Base-by-base conservation (phyloP, 2,113 vertebrate genomes). In the Regulus satrapa region DNA sequence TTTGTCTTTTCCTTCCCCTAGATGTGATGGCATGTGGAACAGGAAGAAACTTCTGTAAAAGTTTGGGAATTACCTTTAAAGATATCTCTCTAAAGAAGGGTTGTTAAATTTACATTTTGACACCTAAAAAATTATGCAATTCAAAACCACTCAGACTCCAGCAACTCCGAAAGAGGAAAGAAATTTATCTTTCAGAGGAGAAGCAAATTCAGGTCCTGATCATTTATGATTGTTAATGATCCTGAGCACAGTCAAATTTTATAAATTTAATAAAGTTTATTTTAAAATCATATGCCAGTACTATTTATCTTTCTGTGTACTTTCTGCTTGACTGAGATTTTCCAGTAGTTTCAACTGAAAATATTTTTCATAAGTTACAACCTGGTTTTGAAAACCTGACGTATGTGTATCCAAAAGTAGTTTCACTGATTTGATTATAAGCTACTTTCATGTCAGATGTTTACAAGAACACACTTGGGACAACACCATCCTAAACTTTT, bases 311-410 rank as follows among this genome's bases (percentile, higher is more conserved):
- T 85, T 61, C 76, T 51, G 43, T 18, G 58, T 63, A 89, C 29
- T 82, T 93, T 86, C 77, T 92, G 68, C 89, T 89, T 90, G 31
- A 6, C 69, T 87, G 92, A 88, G 66, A 80, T 92, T 82, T 92
- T 38, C 61, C 7, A 0, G n/a, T 43, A 71, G 49, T 54, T 89
- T 89, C 24, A 24, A 54, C 36, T 12, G 20, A 87, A 94, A 90
- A 78, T 61, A 64, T 62, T 83, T 85, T 73, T 90, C 14, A 28
- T 74, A 38, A 61, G 28, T 64, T 91, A 74, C 1, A 3, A 36
- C 7, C 2, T 1, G 2, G 59, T 51, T 76, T 91, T 91, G 52
- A 43, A 87, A 92, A 72, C 36, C 15, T 89, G 38, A 76, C 58
- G 12, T 41, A 78, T 36, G n/a, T 15, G 23, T 38, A 61, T 24